These are phyloP conservation scores for Ginglymostoma cirratum DNA, from an alignment of 2,113 vertebrate genomes.

Conservation along the genomic window DNA sequence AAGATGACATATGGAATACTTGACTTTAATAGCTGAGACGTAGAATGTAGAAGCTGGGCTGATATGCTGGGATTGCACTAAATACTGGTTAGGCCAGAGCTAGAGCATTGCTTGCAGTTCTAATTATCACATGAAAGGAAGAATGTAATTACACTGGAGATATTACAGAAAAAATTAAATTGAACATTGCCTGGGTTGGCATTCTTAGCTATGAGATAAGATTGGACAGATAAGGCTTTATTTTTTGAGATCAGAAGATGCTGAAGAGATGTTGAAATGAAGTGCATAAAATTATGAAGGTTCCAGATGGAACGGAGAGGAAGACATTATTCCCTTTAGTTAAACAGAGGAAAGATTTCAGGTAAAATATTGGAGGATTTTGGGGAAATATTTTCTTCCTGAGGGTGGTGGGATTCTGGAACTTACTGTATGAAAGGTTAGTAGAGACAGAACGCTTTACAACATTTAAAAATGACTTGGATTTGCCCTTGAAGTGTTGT, in stretches of 20 bases:
- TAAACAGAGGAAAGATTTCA: not conserved
- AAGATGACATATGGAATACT: not conserved
- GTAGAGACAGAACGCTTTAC: not conserved
- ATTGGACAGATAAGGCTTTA: not conserved
- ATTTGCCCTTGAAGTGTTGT: not conserved
- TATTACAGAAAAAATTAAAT: not conserved
- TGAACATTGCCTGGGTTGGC: not conserved
- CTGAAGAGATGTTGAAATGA: not conserved
- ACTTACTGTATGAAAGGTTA: not conserved
- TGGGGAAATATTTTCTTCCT: not conserved
- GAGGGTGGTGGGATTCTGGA: not conserved
- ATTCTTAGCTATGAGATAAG: not conserved
- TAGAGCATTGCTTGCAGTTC: not conserved
- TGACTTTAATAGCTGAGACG: not conserved
- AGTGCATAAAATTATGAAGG: not conserved
- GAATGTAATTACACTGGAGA: not conserved
- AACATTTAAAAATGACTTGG: not conserved
- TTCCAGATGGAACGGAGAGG: no score
- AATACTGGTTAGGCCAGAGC: no score
- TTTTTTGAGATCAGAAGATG: not conserved
- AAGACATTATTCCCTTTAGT: not conserved
- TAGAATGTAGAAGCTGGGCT: not conserved
- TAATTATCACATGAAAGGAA: not conserved
- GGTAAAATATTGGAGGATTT: not conserved
- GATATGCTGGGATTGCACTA: not conserved